Evolutionary conservation across 2,888 invertebrate genomes (phyloP).

Genomic region (Erebia ligea): DNA sequence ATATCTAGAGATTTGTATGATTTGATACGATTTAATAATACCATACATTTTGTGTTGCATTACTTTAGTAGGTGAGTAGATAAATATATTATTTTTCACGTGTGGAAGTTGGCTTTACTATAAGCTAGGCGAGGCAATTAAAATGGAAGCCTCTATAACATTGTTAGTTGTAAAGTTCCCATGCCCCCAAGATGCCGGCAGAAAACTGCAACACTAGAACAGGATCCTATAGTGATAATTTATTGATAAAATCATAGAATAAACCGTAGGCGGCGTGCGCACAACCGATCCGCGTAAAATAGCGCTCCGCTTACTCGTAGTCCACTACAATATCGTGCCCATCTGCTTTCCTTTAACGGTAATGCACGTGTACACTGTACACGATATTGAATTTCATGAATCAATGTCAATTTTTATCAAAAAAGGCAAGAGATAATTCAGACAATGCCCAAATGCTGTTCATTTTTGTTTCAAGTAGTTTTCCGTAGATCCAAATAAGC

Average conservation of each 20-base stretch:
- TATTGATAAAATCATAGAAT: constrained; percentile 66
- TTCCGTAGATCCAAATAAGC: too few species aligned
- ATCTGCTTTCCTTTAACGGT: constrained; percentile 50
- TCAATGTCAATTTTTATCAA: not conserved
- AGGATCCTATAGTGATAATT: constrained; percentile 76
- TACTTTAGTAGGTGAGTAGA: too few species aligned
- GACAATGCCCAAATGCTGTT: not conserved
- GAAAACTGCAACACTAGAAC: constrained; percentile 67
- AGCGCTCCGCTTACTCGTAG: constrained; percentile 46
- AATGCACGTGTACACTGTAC: constrained; percentile 41
- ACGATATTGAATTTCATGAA: not conserved
- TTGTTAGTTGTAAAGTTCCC: constrained; percentile 55
- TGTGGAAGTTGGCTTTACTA: not conserved
- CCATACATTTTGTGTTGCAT: too few species aligned
- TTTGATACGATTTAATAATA: too few species aligned
- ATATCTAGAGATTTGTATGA: too few species aligned
- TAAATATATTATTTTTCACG: not conserved
- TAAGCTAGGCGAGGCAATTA: constrained; percentile 12
- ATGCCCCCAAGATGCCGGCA: constrained; percentile 62
- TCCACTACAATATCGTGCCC: constrained; percentile 43
- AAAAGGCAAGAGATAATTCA: not conserved
- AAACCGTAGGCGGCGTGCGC: constrained; percentile 64
- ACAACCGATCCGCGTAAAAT: constrained; percentile 57
- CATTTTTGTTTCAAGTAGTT: too few species aligned
- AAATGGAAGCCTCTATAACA: constrained; percentile 24